phyloP scores from a whole-genome alignment of 2,797 vertebrate species.

The Poecilia wingei region DNA sequence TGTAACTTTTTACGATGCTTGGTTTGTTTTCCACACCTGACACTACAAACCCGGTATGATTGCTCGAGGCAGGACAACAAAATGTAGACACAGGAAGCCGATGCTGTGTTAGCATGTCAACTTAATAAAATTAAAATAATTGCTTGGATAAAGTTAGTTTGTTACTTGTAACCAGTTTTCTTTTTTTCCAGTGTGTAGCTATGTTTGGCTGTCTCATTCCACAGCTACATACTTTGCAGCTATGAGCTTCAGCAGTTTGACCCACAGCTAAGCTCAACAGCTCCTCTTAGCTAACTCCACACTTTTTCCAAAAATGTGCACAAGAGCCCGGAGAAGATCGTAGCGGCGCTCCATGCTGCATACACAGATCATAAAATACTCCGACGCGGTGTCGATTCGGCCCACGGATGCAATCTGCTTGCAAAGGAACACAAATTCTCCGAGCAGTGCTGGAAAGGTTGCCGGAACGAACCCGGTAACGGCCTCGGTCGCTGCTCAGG shows the following conservation, averaged over 20 bases:
- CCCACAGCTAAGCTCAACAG: slow-evolving; percentile 37
- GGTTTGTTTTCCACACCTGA: not conserved
- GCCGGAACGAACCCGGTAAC: slow-evolving; percentile 57
- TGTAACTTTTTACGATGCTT: not conserved
- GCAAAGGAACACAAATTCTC: slow-evolving; percentile 59
- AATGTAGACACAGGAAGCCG: not conserved
- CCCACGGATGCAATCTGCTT: slow-evolving; percentile 74
- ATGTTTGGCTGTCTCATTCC: slow-evolving; percentile 33
- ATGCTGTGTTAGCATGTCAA: not conserved
- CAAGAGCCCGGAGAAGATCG: slow-evolving; percentile 57
- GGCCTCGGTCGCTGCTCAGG: slow-evolving; percentile 46
- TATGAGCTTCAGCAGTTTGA: slow-evolving; percentile 47
- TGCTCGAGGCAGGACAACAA: not conserved
- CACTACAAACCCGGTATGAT: not conserved
- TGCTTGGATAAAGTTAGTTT: too few relatives aligned
- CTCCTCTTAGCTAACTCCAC: slow-evolving; percentile 50
- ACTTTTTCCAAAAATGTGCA: slow-evolving; percentile 75
- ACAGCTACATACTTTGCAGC: slow-evolving; percentile 48
- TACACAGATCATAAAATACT: slow-evolving; percentile 63
- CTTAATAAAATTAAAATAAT: too few relatives aligned
- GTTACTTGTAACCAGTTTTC: too few relatives aligned
- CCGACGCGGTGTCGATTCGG: slow-evolving; percentile 62
- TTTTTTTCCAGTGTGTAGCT: not conserved
- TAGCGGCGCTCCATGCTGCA: slow-evolving; percentile 36
- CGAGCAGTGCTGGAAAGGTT: slow-evolving; percentile 67